These are phyloP conservation scores for Fragariocoptes setiger DNA, from an alignment of 1,140 invertebrate genomes.

Conservation along the genomic window DNA sequence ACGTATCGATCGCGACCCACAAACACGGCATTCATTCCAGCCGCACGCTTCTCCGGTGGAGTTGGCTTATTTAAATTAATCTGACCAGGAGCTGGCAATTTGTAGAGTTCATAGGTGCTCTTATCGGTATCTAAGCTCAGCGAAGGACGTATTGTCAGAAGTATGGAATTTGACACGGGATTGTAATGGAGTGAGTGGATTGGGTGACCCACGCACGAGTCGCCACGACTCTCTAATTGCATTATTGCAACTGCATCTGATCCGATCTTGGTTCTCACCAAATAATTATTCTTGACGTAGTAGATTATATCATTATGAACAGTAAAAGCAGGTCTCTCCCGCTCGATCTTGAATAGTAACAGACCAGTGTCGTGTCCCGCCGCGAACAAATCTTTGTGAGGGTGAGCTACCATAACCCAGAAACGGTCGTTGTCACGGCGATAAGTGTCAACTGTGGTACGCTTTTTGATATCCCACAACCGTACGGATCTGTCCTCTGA, in stretches of 20 bases:
- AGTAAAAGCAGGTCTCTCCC: slow-evolving; percentile 79
- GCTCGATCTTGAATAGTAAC: slow-evolving; percentile 52
- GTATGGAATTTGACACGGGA: slow-evolving; percentile 62
- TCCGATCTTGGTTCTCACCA: slow-evolving; percentile 68
- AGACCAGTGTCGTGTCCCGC: slow-evolving; percentile 85
- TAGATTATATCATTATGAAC: slow-evolving; percentile 71
- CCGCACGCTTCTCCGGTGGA: slow-evolving; percentile 44
- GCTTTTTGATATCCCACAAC: slow-evolving; percentile 94
- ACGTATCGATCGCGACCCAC: slow-evolving; percentile 91
- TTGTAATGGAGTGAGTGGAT: slow-evolving; percentile 46
- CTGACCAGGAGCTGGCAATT: slow-evolving; percentile 40
- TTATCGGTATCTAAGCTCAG: slow-evolving; percentile 37
- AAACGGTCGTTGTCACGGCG: slow-evolving; percentile 78
- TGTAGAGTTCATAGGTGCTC: slow-evolving; percentile 73
- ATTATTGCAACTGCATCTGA: slow-evolving; percentile 72
- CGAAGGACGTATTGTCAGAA: slow-evolving; percentile 38
- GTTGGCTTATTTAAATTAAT: slow-evolving; percentile 20
- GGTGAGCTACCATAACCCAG: slow-evolving; percentile 75
- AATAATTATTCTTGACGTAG: slow-evolving; percentile 72
- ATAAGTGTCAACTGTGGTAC: slow-evolving; percentile 82
- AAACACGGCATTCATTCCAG: slow-evolving; percentile 80
- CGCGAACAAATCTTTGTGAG: slow-evolving; percentile 34
- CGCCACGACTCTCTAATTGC: slow-evolving; percentile 32
- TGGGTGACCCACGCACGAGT: slow-evolving; percentile 3
- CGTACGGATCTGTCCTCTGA: slow-evolving; percentile 91